Evolutionary conservation across 2,797 vertebrate species (phyloP), one percentile per base, ranked within the genome.

Genomic region (Tenualosa thibaudeaui): DNA sequence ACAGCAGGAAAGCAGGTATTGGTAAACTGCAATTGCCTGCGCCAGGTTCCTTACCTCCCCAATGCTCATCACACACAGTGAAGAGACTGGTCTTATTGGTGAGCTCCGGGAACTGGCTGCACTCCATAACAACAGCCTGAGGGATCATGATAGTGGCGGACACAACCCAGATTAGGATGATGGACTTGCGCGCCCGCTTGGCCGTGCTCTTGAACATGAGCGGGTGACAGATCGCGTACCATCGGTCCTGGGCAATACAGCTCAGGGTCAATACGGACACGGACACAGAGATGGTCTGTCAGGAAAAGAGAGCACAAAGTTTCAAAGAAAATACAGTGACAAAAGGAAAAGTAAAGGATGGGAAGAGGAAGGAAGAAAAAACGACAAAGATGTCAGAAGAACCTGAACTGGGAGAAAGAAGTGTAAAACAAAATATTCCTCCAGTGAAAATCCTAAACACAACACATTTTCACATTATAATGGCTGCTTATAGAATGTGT

Each of bases 121-220:
- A 96, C 91, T 99, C 96, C 98, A 99, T 99, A 88, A 99, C 98
- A 5, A 99, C 91, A 46, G 97, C 97, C 91, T 99, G 98, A 56
- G 98, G 98, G 87, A 98, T 97, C 98, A 99, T 99, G 89, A 98
- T 97, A 89, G 96, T 90, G 90, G 97, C 98, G 40, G 98, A 99
- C 53, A 97, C 97, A 78, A 97, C 93, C 98, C 98, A 99, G 93
- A 99, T 99, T 90, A 97, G 92, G 85, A 97, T 87, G 24, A 99
- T 98, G 90, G 97, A 98, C 91, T 96, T 97, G 85, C 97, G 96
- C 0, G 98, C 97, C 87, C 98, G 91, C 91, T 95, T 97, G 88
- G 97, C 97, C 37, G 97, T 99, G 93, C 98, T 99, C 94, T 99
- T 99, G 93, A 99, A 99, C 97, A 97, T 97, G 92, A 99, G 94